Conservation (phyloP, 2,797 vertebrate genomes). For the Delichon dasypus region DNA sequence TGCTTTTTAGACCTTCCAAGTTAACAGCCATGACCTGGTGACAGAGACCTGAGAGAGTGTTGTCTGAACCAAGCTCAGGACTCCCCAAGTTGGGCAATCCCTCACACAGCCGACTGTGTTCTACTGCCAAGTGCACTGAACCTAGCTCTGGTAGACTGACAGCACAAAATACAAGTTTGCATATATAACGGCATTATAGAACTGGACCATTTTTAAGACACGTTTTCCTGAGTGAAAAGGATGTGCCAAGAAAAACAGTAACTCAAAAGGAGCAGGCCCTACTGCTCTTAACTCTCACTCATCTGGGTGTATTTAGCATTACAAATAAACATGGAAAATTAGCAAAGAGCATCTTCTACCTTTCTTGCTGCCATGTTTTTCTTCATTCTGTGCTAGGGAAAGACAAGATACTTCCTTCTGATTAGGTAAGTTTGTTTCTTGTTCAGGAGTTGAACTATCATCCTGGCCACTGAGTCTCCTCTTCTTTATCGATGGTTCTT, state of each 20-base stretch:
- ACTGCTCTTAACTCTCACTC: not conserved
- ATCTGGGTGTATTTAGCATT: not conserved
- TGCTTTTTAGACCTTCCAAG: not conserved
- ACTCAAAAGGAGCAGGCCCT: not conserved
- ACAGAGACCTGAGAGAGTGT: not conserved
- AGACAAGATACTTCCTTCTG: not conserved
- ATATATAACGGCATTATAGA: not conserved
- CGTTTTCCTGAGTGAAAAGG: not conserved
- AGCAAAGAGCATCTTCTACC: not conserved
- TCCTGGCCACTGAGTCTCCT: slow-evolving; percentile 74
- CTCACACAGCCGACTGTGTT: not conserved
- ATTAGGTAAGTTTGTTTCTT: not conserved
- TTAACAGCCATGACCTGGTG: not conserved
- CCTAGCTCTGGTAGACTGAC: not conserved
- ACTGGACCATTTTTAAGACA: not conserved
- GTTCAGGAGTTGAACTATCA: not conserved
- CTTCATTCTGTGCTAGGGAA: slow-evolving; percentile 7
- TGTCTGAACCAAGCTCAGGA: not conserved
- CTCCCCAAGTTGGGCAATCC: not conserved
- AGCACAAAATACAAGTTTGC: not conserved
- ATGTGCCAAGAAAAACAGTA: not conserved
- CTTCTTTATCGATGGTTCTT: slow-evolving; percentile 81
- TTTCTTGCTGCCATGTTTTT: not conserved
- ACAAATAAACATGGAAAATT: not conserved
- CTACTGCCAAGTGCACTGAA: not conserved